Conservation (phyloP, 2,113 vertebrate genomes). For the Cyprinus carpio region DNA sequence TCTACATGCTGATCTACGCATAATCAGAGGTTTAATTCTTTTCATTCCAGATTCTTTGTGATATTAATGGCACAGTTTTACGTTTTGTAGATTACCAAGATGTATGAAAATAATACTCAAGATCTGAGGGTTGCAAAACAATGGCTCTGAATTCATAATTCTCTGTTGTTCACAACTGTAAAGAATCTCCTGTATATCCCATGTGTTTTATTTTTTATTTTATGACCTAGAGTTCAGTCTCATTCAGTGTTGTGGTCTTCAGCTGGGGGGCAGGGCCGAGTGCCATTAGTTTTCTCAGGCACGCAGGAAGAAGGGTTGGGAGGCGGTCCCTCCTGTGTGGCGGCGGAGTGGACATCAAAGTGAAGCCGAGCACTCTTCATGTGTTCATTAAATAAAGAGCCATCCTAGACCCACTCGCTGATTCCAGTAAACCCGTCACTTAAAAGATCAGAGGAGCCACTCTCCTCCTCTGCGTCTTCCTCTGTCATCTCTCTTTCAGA, state of each 20-base stretch:
- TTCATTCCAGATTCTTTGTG: background rate
- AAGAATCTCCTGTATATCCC: too few relatives aligned
- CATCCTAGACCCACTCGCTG: constrained; percentile 47
- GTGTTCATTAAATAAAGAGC: constrained; percentile 60
- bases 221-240: background rate
- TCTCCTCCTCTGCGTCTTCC: constrained; percentile 44
- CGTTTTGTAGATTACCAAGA: too few relatives aligned
- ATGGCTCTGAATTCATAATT: background rate
- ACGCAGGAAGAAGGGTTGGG: constrained; percentile 4
- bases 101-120: background rate
- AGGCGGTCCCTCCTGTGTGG: constrained; percentile 50
- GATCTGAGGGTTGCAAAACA: background rate
- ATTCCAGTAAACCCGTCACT: constrained; percentile 64
- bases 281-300: background rate
- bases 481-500: constrained; percentile 58
- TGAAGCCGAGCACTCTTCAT: constrained; percentile 53
- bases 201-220: too few relatives aligned
- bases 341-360: constrained; percentile 70
- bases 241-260: background rate
- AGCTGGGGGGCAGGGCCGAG: background rate
- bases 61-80: background rate
- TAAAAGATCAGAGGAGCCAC: constrained; percentile 52
- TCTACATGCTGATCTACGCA: background rate
- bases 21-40: background rate
- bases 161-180: background rate